Evolutionary conservation across 1,140 invertebrate genomes (phyloP).

Genomic region (Leptestheria dahalacensis): DNA sequence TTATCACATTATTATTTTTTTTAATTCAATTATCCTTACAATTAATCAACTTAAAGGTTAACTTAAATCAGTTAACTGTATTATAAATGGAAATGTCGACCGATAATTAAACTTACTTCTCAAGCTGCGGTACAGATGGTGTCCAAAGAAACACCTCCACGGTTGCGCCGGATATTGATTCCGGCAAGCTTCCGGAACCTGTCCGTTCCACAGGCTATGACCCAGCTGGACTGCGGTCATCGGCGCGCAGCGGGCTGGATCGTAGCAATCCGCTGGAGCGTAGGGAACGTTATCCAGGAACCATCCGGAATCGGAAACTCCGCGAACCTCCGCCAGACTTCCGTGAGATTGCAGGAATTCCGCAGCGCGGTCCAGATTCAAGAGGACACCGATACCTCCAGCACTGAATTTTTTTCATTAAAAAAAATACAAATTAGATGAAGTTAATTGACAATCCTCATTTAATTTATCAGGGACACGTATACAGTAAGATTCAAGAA

Average conservation of each 20-base stretch:
- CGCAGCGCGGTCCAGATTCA: conserved; percentile 69
- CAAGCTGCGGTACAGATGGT: conserved; percentile 69
- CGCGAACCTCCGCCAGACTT: conserved; percentile 48
- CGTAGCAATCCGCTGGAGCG: conserved; percentile 31
- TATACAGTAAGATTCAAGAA: too few relatives aligned
- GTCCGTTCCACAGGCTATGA: conserved; percentile 65
- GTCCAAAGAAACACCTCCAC: conserved; percentile 86
- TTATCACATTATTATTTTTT: too few relatives aligned
- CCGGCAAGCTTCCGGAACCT: conserved; percentile 56
- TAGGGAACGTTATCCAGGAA: conserved; percentile 70
- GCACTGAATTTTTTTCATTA: conserved; percentile 41
- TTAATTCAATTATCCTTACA: too few relatives aligned
- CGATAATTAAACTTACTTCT: too few relatives aligned
- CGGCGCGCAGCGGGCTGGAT: conserved; percentile 32
- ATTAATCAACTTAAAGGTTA: too few relatives aligned
- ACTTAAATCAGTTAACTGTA: too few relatives aligned
- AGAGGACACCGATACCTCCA: conserved; percentile 76
- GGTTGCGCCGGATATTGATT: conserved; percentile 50
- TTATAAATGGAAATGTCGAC: too few relatives aligned
- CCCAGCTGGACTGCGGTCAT: conserved; percentile 55
- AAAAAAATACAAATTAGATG: not conserved
- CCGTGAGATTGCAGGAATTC: conserved; percentile 32
- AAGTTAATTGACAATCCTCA: not conserved
- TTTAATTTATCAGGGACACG: too few relatives aligned
- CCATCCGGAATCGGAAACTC: conserved; percentile 83